Conservation (phyloP, 2,888 invertebrate species). For the Lordiphosa andalusiaca region DNA sequence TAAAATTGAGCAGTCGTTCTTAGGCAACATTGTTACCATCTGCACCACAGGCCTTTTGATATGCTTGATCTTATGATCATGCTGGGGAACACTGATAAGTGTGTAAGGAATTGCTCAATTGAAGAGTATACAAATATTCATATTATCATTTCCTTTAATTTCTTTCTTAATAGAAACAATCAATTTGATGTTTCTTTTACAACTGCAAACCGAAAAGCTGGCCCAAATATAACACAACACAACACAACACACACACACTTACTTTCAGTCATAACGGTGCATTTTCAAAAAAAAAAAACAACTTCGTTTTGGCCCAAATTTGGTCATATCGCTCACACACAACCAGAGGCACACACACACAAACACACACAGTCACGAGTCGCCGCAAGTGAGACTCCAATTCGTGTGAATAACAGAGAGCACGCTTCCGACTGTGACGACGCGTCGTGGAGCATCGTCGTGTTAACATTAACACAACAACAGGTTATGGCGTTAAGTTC, state of each 20-base stretch:
- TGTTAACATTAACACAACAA: constrained; percentile 24
- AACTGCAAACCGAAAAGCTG: background rate
- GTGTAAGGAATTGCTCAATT: no score
- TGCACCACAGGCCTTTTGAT: no score
- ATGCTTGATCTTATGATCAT: no score
- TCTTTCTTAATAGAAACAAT: no score
- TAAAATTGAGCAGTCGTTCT: no score
- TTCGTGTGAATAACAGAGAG: constrained; percentile 12
- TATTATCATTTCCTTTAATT: no score
- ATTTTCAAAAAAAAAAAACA: constrained; percentile 27
- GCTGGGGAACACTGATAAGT: no score
- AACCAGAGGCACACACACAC: background rate
- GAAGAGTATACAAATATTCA: no score
- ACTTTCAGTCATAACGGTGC: constrained; percentile 24
- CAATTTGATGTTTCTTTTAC: constrained; percentile 2
- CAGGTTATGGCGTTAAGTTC: constrained; percentile 46
- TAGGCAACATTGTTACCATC: no score
- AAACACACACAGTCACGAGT: constrained; percentile 3
- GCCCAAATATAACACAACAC: no score
- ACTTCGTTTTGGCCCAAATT: constrained; percentile 32
- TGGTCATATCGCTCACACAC: constrained; percentile 31
- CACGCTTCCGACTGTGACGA: constrained; percentile 2
- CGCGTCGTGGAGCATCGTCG: constrained; percentile 20
- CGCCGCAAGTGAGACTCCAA: background rate
- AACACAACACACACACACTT: background rate